These are phyloP conservation scores for Hippocampus abdominalis DNA, from an alignment of 2,113 vertebrate species.

Conservation along the genomic window DNA sequence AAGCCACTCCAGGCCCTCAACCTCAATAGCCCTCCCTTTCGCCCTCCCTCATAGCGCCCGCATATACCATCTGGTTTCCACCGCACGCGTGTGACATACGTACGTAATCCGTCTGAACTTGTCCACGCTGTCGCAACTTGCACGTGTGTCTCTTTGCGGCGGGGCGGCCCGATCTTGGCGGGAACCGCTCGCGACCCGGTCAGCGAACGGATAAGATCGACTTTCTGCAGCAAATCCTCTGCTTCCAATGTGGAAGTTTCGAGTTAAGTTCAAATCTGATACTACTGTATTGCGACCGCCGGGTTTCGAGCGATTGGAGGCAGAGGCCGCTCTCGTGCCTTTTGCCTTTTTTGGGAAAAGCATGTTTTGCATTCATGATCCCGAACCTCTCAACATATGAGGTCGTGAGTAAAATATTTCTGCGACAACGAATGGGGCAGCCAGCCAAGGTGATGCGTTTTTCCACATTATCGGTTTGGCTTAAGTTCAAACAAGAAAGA, in stretches of 20 bases:
- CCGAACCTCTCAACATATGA: neutral
- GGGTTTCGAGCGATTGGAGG: neutral
- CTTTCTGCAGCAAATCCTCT: neutral
- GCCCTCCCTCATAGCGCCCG: slow-evolving; percentile 28
- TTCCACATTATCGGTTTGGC: neutral
- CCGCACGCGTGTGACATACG: slow-evolving; percentile 28
- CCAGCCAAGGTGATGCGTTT: neutral
- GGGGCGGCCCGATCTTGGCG: neutral
- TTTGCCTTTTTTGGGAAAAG: slow-evolving; percentile 3
- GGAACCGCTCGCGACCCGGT: neutral
- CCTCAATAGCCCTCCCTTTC: slow-evolving; percentile 52
- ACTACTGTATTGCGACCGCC: neutral
- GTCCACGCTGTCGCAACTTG: neutral
- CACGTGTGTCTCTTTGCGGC: neutral
- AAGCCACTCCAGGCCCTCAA: slow-evolving; percentile 48
- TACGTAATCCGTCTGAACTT: slow-evolving; percentile 36
- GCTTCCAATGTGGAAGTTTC: neutral
- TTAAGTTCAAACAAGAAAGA: neutral
- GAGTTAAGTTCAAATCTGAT: neutral
- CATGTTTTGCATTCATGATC: neutral
- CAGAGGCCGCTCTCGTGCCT: neutral
- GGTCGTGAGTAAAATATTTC: neutral
- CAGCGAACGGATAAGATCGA: neutral
- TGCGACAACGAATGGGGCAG: neutral
- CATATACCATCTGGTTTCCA: slow-evolving; percentile 51